Conservation (phyloP, 2,888 invertebrate species). For the Drosophila meridionalis region DNA sequence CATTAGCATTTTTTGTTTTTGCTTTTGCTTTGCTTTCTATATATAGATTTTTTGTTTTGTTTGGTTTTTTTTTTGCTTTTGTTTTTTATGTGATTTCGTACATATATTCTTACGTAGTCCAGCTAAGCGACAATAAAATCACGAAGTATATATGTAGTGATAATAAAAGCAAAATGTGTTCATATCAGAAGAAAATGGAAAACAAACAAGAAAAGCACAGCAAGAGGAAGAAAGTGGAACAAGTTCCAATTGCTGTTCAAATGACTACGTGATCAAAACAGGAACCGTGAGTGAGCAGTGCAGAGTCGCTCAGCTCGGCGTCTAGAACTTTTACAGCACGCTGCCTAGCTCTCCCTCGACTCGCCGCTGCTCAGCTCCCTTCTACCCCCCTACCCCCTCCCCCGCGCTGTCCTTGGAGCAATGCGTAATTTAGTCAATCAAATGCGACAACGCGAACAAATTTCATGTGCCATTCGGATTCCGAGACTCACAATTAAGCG, state of each 20-base stretch:
- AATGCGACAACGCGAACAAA: conserved; percentile 49
- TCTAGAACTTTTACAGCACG: conserved; percentile 13
- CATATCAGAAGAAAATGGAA: conserved; percentile 4
- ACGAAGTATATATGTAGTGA: conserved; percentile 5
- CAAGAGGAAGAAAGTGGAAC: conserved; percentile 18
- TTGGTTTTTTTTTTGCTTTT: background rate
- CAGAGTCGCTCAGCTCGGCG: background rate
- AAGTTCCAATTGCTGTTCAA: conserved; percentile 42
- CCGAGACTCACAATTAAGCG: conserved; percentile 51
- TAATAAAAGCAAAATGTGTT: conserved; percentile 29
- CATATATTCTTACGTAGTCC: conserved; percentile 53
- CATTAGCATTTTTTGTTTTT: conserved; percentile 29
- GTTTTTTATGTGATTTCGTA: conserved; percentile 25
- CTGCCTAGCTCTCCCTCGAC: background rate
- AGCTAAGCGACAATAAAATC: conserved; percentile 27
- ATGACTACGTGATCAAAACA: conserved; percentile 58
- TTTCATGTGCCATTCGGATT: conserved; percentile 35
- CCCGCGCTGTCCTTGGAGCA: background rate
- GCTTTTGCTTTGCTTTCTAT: conserved; percentile 50
- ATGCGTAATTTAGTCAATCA: conserved; percentile 58
- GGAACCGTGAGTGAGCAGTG: conserved; percentile 20
- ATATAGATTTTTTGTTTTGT: conserved; percentile 37
- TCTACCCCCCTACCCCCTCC: too few relatives aligned
- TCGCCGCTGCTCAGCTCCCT: background rate
- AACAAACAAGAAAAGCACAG: conserved; percentile 19